A percentile compares a stretch with the other conserved stretches of the same genome.
Evolutionary conservation across 2,888 invertebrate species (phyloP).

Genomic region (Harpalus rufipes): DNA sequence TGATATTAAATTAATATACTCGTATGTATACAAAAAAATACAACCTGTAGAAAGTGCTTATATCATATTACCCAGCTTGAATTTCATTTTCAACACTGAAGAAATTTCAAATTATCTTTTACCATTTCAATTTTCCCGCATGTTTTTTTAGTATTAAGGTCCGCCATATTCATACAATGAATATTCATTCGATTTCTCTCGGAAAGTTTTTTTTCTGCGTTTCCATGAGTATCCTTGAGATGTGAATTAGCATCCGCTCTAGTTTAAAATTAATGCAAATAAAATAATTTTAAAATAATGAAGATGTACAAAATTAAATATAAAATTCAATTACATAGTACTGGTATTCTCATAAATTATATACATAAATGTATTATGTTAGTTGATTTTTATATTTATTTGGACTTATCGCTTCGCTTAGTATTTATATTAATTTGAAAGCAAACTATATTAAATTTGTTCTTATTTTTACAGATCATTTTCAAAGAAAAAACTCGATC

Average conservation of each 20-base stretch:
- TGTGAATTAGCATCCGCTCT: neutral
- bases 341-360: no score
- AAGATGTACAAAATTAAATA: no score
- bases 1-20: neutral
- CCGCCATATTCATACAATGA: neutral
- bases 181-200: neutral
- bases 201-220: neutral
- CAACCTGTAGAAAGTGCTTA: neutral
- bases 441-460: neutral
- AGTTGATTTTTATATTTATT: neutral
- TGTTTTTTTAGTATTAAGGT: neutral
- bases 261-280: neutral
- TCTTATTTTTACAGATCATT: neutral
- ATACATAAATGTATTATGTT: no score
- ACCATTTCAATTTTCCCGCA: neutral
- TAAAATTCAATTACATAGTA: no score
- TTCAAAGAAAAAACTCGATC: no score
- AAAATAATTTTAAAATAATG: no score
- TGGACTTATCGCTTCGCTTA: neutral
- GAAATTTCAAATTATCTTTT: neutral
- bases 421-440: neutral
- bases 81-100: conserved; percentile 1
- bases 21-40: neutral
- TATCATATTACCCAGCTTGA: neutral
- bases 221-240: neutral